Conservation (phyloP, 2,113 vertebrate genomes). For the Cathartes aura region DNA sequence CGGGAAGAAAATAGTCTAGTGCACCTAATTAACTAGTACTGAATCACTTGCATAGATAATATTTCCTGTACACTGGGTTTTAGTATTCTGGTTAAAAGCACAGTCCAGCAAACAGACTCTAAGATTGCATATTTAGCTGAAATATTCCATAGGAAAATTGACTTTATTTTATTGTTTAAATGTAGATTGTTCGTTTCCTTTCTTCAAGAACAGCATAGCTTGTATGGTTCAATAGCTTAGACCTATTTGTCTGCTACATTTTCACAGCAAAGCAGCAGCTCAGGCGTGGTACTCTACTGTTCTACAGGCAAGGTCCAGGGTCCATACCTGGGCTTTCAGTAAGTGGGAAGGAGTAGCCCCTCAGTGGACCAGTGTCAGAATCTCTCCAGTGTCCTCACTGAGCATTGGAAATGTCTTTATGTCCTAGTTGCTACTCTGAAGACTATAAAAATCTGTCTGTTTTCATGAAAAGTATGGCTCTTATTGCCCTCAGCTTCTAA, state of each 20-base stretch:
- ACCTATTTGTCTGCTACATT: neutral
- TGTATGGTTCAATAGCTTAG: neutral
- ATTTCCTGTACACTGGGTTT: neutral
- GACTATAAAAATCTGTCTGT: neutral
- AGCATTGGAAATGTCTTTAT: neutral
- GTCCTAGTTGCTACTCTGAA: neutral
- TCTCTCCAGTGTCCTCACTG: neutral
- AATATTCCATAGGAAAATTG: neutral
- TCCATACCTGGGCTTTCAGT: neutral
- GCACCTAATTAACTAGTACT: conserved; percentile 59
- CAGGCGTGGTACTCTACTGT: neutral
- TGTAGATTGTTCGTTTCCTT: neutral
- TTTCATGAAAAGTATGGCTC: neutral
- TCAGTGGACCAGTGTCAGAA: neutral
- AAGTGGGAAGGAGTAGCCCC: neutral
- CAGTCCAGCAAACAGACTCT: neutral
- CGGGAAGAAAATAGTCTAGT: conserved; percentile 29
- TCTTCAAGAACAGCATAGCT: neutral
- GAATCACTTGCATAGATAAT: conserved; percentile 58
- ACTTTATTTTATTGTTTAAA: neutral
- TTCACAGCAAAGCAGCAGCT: neutral
- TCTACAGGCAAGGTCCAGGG: neutral
- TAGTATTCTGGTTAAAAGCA: conserved; percentile 8
- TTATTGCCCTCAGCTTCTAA: neutral
- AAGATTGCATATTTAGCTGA: neutral